These are phyloP conservation scores for Antedon bifida DNA, from an alignment of 35 echinoderm and acorn worm species.

Conservation along the genomic window DNA sequence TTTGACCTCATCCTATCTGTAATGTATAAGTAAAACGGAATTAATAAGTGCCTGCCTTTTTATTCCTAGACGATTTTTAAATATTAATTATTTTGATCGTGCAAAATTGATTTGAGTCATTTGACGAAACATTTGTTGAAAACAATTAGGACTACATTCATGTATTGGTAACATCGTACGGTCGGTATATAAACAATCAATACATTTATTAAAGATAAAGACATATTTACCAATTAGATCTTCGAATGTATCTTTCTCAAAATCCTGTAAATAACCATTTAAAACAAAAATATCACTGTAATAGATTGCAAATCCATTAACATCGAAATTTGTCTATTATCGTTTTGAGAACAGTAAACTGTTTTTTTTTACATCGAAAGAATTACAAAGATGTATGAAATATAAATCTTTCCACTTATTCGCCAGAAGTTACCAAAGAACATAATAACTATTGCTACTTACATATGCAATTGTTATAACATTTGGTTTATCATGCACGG, in stretches of 20 bases:
- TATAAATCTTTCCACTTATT: conserved; percentile 32
- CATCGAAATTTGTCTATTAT: too few species aligned
- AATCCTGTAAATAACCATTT: conserved; percentile 24
- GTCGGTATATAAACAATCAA: too few species aligned
- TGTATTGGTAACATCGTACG: too few species aligned
- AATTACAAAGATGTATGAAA: conserved; percentile 48
- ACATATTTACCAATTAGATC: conserved; percentile 12
- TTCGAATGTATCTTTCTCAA: conserved; percentile 51
- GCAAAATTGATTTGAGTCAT: too few species aligned
- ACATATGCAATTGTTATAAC: not conserved
- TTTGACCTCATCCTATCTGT: conserved; percentile 28
- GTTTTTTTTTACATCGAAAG: not conserved
- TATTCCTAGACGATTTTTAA: too few species aligned
- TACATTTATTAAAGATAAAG: too few species aligned
- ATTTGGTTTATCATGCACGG: not conserved
- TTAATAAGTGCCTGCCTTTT: too few species aligned
- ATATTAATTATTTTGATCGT: too few species aligned
- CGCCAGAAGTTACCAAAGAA: conserved; percentile 24
- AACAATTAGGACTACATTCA: too few species aligned
- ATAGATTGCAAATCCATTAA: not conserved
- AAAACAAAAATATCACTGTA: not conserved
- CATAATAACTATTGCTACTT: not conserved
- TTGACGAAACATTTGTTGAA: too few species aligned
- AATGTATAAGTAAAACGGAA: not conserved
- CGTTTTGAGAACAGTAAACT: too few species aligned